Conservation (phyloP, 2,113 vertebrate genomes). For the mouse (Mus musculus) region DNA sequence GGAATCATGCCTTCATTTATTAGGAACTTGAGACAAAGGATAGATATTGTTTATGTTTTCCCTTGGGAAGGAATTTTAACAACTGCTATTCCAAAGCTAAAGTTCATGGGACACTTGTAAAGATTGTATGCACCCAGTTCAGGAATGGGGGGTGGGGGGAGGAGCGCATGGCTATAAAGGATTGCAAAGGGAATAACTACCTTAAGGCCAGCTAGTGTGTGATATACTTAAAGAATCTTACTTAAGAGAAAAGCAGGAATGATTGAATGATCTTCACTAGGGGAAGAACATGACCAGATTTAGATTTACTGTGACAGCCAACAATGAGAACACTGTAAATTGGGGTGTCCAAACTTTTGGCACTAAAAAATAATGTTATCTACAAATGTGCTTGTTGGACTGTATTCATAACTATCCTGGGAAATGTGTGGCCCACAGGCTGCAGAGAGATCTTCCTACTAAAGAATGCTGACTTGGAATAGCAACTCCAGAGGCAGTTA, state of each 20-base stretch:
- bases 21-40: background rate
- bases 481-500: background rate
- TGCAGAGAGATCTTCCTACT: background rate
- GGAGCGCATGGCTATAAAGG: background rate
- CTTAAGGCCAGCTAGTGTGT: background rate
- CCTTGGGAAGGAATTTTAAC: background rate
- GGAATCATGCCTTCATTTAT: background rate
- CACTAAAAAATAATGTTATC: background rate
- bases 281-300: background rate
- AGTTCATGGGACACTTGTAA: background rate
- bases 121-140: background rate
- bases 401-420: background rate
- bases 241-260: background rate
- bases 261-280: background rate
- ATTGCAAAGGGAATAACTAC: background rate
- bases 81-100: background rate
- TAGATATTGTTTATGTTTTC: background rate
- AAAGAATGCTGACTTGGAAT: background rate
- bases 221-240: background rate
- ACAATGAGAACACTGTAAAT: background rate
- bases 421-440: background rate
- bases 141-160: no score
- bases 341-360: background rate
- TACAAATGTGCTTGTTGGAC: background rate
- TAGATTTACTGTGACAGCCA: background rate